These are phyloP conservation scores for Drosophila nebulosa DNA, from an alignment of 1,140 invertebrate species.

Conservation along the genomic window DNA sequence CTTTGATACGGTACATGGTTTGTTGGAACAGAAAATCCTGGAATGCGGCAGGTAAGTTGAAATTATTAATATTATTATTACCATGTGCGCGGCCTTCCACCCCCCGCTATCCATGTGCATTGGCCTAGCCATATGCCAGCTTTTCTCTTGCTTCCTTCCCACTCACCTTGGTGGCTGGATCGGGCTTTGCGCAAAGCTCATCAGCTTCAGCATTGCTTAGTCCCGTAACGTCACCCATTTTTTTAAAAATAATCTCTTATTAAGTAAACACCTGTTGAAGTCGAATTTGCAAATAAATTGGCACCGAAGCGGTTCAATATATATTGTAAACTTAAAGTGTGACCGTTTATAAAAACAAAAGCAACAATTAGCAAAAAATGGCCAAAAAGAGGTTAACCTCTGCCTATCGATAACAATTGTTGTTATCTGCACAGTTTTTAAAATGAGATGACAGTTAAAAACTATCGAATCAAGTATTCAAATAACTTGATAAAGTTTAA, in stretches of 20 bases:
- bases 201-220: conserved; percentile 85
- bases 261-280: conserved; percentile 31
- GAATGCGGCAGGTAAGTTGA: neutral
- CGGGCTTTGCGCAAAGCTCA: conserved; percentile 84
- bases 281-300: conserved; percentile 1
- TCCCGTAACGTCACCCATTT: conserved; percentile 83
- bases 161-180: conserved; percentile 84
- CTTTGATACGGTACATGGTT: conserved; percentile 97
- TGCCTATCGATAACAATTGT: neutral
- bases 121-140: too few relatives aligned
- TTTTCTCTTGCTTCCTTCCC: neutral
- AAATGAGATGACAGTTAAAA: neutral
- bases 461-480: too few relatives aligned
- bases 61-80: neutral
- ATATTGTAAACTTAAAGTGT: conserved; percentile 1
- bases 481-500: too few relatives aligned
- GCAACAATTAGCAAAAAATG: neutral
- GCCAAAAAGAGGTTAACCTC: neutral
- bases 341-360: neutral
- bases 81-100: neutral
- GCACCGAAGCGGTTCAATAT: neutral
- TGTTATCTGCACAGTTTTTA: neutral
- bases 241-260: conserved; percentile 8
- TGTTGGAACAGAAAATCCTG: conserved; percentile 96
- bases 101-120: too few relatives aligned